Percentiles rank a stretch among this genome's conserved stretches.
Evolutionary conservation across 2,797 vertebrate species (phyloP).

Genomic region (Hippopotamyrus pictus): DNA sequence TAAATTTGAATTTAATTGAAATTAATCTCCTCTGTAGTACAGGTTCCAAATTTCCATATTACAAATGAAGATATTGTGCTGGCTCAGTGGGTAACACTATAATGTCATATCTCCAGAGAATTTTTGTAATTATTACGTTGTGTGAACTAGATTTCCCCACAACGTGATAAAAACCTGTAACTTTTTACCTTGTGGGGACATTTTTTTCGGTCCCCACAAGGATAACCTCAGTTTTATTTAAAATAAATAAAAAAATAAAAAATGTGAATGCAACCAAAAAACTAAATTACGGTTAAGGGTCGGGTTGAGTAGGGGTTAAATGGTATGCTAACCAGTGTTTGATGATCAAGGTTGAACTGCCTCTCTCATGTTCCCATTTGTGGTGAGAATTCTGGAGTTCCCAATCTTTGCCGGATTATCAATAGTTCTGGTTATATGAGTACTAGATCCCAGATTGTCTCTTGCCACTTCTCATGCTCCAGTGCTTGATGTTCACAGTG

Average conservation of each 20-base stretch:
- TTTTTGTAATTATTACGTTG: background rate
- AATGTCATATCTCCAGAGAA: background rate
- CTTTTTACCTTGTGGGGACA: background rate
- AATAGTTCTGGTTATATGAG: background rate
- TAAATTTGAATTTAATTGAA: background rate
- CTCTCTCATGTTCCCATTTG: background rate
- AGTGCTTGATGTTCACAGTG: background rate
- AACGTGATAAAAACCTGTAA: background rate
- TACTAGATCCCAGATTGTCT: background rate
- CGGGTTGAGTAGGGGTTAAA: too few species aligned
- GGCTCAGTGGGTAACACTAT: background rate
- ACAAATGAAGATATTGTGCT: background rate
- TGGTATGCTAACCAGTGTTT: background rate
- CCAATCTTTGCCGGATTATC: background rate
- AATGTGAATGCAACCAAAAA: too few species aligned
- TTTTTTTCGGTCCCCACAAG: too few species aligned
- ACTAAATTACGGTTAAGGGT: too few species aligned
- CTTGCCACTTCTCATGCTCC: background rate
- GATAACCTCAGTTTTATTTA: too few species aligned
- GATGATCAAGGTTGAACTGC: background rate
- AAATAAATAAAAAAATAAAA: too few species aligned
- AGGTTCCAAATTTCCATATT: background rate
- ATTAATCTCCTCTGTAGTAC: background rate
- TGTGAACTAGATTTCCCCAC: background rate
- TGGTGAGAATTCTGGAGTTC: background rate